These are phyloP conservation scores for Albula goreensis DNA, from an alignment of 2,113 vertebrate species.

Conservation along the genomic window DNA sequence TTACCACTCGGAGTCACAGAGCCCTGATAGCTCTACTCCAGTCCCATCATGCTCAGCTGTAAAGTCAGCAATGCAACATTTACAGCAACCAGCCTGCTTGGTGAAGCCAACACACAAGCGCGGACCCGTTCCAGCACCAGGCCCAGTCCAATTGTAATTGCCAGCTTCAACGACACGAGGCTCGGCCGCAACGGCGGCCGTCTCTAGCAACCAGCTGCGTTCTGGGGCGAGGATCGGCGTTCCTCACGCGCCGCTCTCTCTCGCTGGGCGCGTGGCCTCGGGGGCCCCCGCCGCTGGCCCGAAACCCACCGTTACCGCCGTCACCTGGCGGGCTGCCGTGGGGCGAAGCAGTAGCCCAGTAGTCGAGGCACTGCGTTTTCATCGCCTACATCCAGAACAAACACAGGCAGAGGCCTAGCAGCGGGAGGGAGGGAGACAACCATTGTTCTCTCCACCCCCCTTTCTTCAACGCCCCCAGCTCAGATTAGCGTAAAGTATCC, in stretches of 20 bases:
- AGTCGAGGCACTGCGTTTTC: not conserved
- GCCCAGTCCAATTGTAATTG: not conserved
- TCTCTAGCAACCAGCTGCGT: not conserved
- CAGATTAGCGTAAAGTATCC: conserved; percentile 25
- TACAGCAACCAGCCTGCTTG: not conserved
- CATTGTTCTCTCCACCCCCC: not conserved
- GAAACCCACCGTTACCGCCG: not conserved
- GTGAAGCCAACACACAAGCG: not conserved
- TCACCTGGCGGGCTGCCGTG: not conserved
- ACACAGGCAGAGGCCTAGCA: not conserved
- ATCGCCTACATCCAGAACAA: not conserved
- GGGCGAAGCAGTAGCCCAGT: not conserved
- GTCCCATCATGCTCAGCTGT: not conserved
- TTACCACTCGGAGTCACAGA: not conserved
- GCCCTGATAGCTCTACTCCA: not conserved
- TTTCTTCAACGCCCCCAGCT: not conserved
- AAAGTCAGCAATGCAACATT: not conserved
- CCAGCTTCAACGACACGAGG: not conserved
- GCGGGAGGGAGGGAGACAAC: not conserved
- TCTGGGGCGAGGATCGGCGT: not conserved
- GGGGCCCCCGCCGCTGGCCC: not conserved
- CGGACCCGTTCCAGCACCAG: no score
- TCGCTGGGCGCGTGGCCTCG: not conserved
- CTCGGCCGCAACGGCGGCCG: not conserved
- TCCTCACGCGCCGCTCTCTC: not conserved